Conservation (phyloP, 1,140 invertebrate genomes). For the Cepaea nemoralis region DNA sequence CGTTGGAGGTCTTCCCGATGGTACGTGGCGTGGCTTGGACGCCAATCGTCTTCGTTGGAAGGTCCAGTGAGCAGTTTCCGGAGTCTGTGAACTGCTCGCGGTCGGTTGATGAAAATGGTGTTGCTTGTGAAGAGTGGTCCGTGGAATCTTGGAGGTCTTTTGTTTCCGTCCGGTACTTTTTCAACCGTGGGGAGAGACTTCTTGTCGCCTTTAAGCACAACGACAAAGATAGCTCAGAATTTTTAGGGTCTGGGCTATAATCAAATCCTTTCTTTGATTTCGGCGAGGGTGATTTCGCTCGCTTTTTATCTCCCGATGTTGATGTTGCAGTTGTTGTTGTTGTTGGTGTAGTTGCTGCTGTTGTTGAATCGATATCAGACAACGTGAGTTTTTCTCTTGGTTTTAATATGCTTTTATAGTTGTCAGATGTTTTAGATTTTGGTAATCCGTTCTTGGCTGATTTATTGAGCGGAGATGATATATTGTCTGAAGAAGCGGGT, state of each 20-base stretch:
- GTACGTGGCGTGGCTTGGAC: constrained; percentile 36
- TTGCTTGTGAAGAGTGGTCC: background rate
- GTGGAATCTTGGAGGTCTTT: background rate
- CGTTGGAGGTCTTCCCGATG: constrained; percentile 40
- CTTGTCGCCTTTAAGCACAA: constrained; percentile 36
- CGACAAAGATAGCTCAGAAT: constrained; percentile 22
- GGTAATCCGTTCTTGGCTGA: constrained; percentile 30
- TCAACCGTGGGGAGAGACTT: constrained; percentile 31
- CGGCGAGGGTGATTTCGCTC: constrained; percentile 33
- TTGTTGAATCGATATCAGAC: background rate
- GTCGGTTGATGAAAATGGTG: constrained; percentile 5
- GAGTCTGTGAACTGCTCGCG: constrained; percentile 22
- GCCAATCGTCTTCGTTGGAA: constrained; percentile 36
- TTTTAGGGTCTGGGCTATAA: background rate
- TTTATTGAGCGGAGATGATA: constrained; percentile 12
- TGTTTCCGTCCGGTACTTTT: constrained; percentile 8
- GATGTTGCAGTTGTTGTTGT: no score
- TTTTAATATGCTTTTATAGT: constrained; percentile 38
- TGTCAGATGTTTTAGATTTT: constrained; percentile 40
- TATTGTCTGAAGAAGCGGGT: background rate
- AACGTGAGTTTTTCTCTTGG: background rate
- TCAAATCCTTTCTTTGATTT: constrained; percentile 33
- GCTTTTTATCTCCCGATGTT: constrained; percentile 19
- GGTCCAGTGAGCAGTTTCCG: constrained; percentile 35
- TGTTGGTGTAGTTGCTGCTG: background rate